These are phyloP conservation scores for Protomyctophum bolini DNA, from an alignment of 2,113 vertebrate genomes.

Conservation along the genomic window DNA sequence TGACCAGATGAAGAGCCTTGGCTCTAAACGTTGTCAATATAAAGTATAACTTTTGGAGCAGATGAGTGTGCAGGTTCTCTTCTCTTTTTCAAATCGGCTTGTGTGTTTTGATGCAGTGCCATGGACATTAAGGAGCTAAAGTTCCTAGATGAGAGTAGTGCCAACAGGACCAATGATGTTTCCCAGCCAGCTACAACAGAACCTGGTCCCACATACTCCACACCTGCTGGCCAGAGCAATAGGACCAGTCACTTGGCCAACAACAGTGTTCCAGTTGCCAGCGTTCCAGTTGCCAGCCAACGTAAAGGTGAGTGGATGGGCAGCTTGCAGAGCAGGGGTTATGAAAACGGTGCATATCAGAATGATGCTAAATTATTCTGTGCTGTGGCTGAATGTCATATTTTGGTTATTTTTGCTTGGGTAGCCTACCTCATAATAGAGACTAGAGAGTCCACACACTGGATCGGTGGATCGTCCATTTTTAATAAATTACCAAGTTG, in stretches of 20 bases:
- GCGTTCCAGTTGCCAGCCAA: conserved; percentile 82
- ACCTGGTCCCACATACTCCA: conserved; percentile 62
- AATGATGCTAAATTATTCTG: too few species aligned
- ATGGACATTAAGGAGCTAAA: conserved; percentile 89
- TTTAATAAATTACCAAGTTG: too few species aligned
- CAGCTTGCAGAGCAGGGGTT: background rate
- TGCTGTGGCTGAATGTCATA: too few species aligned
- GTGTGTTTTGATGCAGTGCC: conserved; percentile 69
- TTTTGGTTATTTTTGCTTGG: too few species aligned
- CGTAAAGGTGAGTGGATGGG: conserved; percentile 75
- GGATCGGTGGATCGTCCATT: too few species aligned
- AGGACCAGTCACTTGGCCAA: conserved; percentile 25
- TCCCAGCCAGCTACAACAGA: conserved; percentile 36
- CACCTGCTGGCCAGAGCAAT: conserved; percentile 39
- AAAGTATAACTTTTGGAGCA: too few species aligned
- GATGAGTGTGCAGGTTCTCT: background rate
- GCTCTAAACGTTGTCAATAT: too few species aligned
- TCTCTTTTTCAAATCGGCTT: background rate
- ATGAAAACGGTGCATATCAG: too few species aligned
- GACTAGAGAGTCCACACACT: too few species aligned
- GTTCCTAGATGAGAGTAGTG: conserved; percentile 76
- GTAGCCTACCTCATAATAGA: too few species aligned
- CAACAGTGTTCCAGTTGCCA: conserved; percentile 72
- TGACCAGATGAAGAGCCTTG: too few species aligned
- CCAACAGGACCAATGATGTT: conserved; percentile 51